Base-by-base conservation (phyloP, 2,888 invertebrate genomes). In the Oegoconia quadripuncta region DNA sequence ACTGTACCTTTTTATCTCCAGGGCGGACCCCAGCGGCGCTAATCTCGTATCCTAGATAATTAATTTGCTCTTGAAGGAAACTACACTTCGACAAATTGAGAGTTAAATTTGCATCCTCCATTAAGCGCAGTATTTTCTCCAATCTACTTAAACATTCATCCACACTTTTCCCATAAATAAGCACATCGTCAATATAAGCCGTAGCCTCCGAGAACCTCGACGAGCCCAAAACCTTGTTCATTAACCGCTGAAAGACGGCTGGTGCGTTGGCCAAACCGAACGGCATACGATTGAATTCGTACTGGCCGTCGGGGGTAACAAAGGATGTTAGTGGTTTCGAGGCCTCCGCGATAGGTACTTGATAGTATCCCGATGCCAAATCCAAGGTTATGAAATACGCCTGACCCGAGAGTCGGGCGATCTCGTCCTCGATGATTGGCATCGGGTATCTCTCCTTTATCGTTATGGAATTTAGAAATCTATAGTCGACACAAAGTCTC, bases 1-100 rank as follows among this genome's bases (percentile, higher is more conserved):
- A 55, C 3, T 39, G 18, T 3, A 57, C 48, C 45, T 66, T 66
- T 1, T 3, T 2, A 3, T 9, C 14, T 12, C 13, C 14, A 4
- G 28, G 28, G 12, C 28, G 12, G 3, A 28, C 4, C 3, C 14
- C 28, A 3, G 3, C 12, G 3, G 12, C 12, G n/a, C 13, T 13
- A 5, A 28, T 28, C 14, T 28, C 14, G 14, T 13, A 13, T 2
- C 28, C 28, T 14, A 28, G n/a, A 9, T 13, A 28, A 5, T 28
- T 9, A 13, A 28, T 5, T 9, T n/a, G n/a, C n/a, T n/a, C n/a
- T n/a, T n/a, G n/a, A n/a, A n/a, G n/a, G n/a, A n/a, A n/a, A n/a
- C n/a, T 13, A 14, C 28, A 28, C 14, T 28, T 28, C 2, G 13
- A 13, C 9, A 9, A 9, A 3, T 28, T 28, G 3, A 28, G 14